Percentiles rank a stretch among this genome's conserved stretches.
These are phyloP conservation scores for Clinocottus analis DNA, from an alignment of 2,113 vertebrate species.

Conservation along the genomic window DNA sequence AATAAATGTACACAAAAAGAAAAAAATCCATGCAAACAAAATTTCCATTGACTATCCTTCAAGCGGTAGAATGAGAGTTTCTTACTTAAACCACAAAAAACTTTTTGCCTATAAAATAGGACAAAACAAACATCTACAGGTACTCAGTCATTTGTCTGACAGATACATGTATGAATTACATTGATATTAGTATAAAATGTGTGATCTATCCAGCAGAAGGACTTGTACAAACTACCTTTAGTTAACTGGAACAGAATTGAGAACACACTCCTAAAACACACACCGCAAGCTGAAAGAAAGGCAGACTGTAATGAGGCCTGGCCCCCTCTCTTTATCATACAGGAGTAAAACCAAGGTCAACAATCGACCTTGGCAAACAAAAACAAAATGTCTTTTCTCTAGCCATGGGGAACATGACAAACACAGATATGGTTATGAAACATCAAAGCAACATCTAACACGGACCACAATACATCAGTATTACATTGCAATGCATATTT, in stretches of 20 bases:
- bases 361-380: background rate
- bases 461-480: background rate
- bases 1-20: background rate
- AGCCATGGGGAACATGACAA: background rate
- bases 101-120: background rate
- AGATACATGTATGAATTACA: background rate
- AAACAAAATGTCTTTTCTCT: background rate
- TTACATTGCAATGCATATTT: background rate
- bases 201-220: background rate
- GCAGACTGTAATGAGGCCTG: background rate
- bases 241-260: background rate
- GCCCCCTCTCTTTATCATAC: background rate
- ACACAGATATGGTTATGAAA: background rate
- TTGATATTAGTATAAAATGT: background rate
- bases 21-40: background rate
- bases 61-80: background rate
- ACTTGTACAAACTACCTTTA: background rate
- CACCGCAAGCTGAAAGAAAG: background rate
- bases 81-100: background rate
- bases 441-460: background rate
- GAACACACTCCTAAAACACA: background rate
- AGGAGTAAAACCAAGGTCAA: background rate
- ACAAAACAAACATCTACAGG: background rate
- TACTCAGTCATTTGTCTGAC: background rate
- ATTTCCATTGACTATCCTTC: background rate